Base-by-base conservation (phyloP, 1,140 invertebrate genomes). In the Heliconius eleuchia region DNA sequence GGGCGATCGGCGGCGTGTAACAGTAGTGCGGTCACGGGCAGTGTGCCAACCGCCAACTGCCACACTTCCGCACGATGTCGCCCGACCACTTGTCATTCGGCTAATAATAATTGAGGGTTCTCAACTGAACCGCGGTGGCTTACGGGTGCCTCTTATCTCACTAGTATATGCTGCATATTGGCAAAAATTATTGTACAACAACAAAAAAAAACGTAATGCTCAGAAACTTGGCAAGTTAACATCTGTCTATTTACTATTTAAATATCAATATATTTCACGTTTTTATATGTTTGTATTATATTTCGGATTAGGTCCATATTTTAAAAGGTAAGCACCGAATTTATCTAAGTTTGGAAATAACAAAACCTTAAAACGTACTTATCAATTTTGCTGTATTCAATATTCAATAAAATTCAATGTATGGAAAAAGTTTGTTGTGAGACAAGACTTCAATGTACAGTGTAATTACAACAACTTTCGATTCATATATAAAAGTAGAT, bases 1-100 rank as follows among this genome's bases (percentile, higher is more conserved):
- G 34, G 57, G 8, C 39, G 73, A 73, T 79, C 66, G 57, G 75
- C 75, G n/a, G 50, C 78, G 79, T 74, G 74, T 80, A 80, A 73
- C 79, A 78, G 77, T 73, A 46, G 74, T 75, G 73, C 84, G 87
- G 84, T 88, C 88, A 87, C 82, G 89, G 90, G 90, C 90, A 89
- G 76, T 87, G 86, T 89, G 90, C 90, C 90, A 91, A 81, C 84
- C 73, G 74, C 84, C 80, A 84, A 81, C 71, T 80, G 84, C 77
- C 77, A 73, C 85, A 88, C 84, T 89, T 88, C 88, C 88, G 88
- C 85, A 84, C 84, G 81, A 76, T 79, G 80, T 82, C 81, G 85
- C 82, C 80, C 78, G 83, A 85, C 84, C 84, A 87, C 86, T 88
- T 86, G 85, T 87, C 87, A 87, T 87, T 84, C 82, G 81, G 76